Base-by-base conservation (phyloP, 30 jellyfish, hydroid and myxozoan species). In the Rhopilema esculentum region DNA sequence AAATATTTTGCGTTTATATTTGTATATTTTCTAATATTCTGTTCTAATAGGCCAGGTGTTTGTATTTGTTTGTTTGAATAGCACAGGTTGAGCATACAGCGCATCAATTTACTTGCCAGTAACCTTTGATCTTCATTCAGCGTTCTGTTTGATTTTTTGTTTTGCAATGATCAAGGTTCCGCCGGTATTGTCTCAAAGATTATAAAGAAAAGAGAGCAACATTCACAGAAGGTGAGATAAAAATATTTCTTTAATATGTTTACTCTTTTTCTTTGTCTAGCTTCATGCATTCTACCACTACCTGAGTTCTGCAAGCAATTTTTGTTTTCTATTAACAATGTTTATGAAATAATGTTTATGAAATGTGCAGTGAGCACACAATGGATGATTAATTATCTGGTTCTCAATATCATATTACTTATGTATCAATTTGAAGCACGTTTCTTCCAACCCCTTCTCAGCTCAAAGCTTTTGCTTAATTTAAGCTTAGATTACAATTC, bases 61-160 rank as follows among this genome's bases (percentile, higher is more conserved):
- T 76, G 69, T 20, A 76, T 76, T 76, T 76, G 75, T 62, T 23
- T 76, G 20, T 76, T 0, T 76, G 75, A 76, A 76, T 76, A 76
- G 51, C 21, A 69, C 80, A 28, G 80, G 80, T 28, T 26, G 49
- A 0, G 63, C 21, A 57, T 69, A 57, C 19, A 4, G 52, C 2
- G 80, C 80, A 16, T 76, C 72, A 76, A 76, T 76, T 50, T 49
- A 27, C 52, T 27, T 28, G 23, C 30, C 27, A 48, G 23, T 62
- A 76, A 76, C 86, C 86, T 76, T 76, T 76, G 86, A 76, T 76
- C 86, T 76, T 21, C 16, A 32, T 22, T 32, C 74, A 76, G 72
- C 80, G 8, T 49, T 64, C 30, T 48, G 30, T 23, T 71, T 71
- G 51, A 71, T 15, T 28, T 32, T 76, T 33, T 23, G 20, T 24